Percentiles rank a stretch among this genome's conserved stretches.
These are phyloP conservation scores for Strix uralensis DNA, from an alignment of 2,113 vertebrate genomes.

Conservation along the genomic window DNA sequence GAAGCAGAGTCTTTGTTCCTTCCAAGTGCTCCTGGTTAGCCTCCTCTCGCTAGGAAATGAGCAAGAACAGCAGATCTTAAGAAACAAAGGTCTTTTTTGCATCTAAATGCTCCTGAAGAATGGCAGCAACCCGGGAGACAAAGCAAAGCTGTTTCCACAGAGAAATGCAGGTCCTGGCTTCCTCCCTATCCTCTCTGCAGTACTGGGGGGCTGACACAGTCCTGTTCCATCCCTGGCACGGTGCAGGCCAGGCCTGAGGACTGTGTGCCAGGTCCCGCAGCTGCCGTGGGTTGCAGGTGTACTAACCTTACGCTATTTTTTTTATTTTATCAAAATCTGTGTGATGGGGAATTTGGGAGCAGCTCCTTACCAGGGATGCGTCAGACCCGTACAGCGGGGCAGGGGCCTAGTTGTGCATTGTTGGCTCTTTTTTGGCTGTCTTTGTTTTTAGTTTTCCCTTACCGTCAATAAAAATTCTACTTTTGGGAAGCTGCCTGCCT, in stretches of 20 bases:
- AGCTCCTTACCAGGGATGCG: neutral
- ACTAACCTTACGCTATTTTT: neutral
- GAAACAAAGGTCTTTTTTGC: slow-evolving; percentile 52
- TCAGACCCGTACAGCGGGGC: rapidly evolving
- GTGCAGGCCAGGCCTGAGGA: rapidly evolving
- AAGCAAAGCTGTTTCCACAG: slow-evolving; percentile 25
- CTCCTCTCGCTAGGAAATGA: slow-evolving; percentile 14
- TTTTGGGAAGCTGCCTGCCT: neutral
- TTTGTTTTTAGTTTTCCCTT: slow-evolving; percentile 26
- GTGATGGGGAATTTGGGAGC: neutral
- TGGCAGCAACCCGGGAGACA: neutral
- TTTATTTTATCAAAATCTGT: neutral
- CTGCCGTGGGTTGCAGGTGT: neutral
- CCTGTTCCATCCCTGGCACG: neutral
- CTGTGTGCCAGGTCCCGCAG: rapidly evolving
- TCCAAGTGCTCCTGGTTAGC: neutral
- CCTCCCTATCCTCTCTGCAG: neutral
- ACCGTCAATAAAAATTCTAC: slow-evolving; percentile 55
- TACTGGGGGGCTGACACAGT: neutral
- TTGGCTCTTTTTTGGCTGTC: slow-evolving; percentile 15
- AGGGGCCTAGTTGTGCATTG: neutral
- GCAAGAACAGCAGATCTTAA: slow-evolving; percentile 3
- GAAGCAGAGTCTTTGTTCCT: slow-evolving; percentile 50
- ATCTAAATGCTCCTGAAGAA: slow-evolving; percentile 60
- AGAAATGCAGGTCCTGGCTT: neutral